These are phyloP conservation scores for Zeugodacus cucurbitae DNA, from an alignment of 1,140 invertebrate genomes.

Conservation along the genomic window DNA sequence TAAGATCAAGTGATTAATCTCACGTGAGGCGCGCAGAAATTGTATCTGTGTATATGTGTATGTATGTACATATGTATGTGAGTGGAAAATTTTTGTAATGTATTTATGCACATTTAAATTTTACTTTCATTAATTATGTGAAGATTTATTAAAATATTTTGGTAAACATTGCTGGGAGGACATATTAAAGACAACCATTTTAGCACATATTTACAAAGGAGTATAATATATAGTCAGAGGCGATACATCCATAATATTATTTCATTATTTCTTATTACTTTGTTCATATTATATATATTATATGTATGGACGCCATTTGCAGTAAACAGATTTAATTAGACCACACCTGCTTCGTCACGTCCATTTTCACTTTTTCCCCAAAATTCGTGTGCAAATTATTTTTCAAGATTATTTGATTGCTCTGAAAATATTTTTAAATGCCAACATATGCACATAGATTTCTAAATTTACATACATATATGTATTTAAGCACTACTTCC, in stretches of 20 bases:
- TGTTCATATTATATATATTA: not conserved
- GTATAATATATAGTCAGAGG: not conserved
- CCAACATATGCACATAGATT: not conserved
- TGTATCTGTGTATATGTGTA: not conserved
- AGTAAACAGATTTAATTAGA: constrained; percentile 20
- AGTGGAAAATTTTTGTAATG: not conserved
- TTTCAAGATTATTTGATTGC: not conserved
- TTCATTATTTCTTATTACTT: not conserved
- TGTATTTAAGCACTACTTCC: not conserved
- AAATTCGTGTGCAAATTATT: not conserved
- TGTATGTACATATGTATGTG: not conserved
- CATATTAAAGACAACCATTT: not conserved
- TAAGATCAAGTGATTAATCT: too few species aligned
- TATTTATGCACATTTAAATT: not conserved
- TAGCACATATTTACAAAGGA: not conserved
- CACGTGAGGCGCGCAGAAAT: too few species aligned
- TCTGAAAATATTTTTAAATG: not conserved
- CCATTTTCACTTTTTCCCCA: constrained; percentile 17
- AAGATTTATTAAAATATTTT: not conserved
- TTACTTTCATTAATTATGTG: not conserved
- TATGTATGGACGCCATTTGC: not conserved
- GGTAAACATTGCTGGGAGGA: not conserved
- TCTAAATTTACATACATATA: not conserved
- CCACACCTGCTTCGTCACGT: constrained; percentile 22
- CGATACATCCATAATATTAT: not conserved